A percentile compares a stretch with the other conserved stretches of the same genome.
Conservation (phyloP, 2,113 vertebrate genomes). For the Ibidorhyncha struthersii region DNA sequence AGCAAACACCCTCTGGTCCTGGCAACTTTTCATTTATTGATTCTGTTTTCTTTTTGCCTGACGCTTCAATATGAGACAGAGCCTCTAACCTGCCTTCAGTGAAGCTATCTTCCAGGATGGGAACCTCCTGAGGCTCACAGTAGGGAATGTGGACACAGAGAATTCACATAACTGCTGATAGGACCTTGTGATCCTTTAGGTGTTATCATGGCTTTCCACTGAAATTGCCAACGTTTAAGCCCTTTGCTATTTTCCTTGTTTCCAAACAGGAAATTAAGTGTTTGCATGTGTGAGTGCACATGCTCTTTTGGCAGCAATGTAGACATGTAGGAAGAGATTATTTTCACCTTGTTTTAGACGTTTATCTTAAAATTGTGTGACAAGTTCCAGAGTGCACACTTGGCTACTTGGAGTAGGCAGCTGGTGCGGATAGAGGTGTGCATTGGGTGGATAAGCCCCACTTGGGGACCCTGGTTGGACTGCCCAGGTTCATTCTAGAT, state of each 20-base stretch:
- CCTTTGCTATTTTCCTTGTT: neutral
- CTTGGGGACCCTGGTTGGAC: neutral
- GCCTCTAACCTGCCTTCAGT: neutral
- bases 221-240: neutral
- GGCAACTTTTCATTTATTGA: neutral
- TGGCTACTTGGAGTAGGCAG: neutral
- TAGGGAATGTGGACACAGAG: neutral
- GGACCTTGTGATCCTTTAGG: slow-evolving; percentile 24
- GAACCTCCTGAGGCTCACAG: neutral
- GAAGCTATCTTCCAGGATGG: neutral
- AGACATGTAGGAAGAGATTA: neutral
- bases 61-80: neutral
- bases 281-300: neutral
- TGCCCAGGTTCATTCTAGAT: neutral
- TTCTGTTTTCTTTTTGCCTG: neutral
- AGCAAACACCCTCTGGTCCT: neutral
- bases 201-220: neutral
- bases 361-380: neutral
- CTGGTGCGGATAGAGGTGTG: neutral
- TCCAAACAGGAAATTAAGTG: slow-evolving; percentile 58
- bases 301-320: neutral
- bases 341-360: neutral
- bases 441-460: neutral
- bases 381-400: neutral
- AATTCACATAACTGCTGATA: neutral